Evolutionary conservation across 23 tunicate genomes (phyloP).

Genomic region (Phallusia fumigata): DNA sequence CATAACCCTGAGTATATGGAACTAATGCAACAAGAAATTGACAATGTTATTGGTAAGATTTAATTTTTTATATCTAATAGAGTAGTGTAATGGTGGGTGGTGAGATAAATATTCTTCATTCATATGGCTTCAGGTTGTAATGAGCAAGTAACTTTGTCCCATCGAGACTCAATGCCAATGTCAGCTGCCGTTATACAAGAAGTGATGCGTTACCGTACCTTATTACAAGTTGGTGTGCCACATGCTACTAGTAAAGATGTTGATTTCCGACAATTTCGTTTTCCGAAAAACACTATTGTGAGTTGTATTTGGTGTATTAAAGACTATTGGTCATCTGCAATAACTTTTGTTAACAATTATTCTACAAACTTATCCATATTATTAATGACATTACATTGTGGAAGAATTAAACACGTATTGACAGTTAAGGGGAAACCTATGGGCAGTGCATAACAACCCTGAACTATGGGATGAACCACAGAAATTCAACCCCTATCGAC

Average conservation of each 20-base stretch:
- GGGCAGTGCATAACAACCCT: constrained; percentile 5
- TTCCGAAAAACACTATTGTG: not conserved
- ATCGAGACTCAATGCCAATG: not conserved
- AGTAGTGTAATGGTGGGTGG: too few relatives aligned
- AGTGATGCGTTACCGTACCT: not conserved
- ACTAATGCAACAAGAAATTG: not conserved
- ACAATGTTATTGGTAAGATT: not conserved
- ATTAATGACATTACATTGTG: too few relatives aligned
- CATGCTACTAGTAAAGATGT: not conserved
- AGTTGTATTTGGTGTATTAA: not conserved
- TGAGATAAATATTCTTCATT: too few relatives aligned
- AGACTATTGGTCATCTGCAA: not conserved
- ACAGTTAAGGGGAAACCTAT: not conserved
- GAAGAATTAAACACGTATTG: too few relatives aligned
- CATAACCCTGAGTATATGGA: not conserved
- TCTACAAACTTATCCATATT: too few relatives aligned
- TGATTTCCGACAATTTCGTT: not conserved
- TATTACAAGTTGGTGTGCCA: not conserved
- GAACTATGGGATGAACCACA: not conserved
- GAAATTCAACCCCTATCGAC: not conserved
- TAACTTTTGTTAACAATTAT: too few relatives aligned
- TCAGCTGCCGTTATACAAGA: not conserved
- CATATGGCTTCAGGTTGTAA: not conserved
- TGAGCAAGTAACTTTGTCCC: not conserved
- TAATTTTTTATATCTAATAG: too few relatives aligned